Conservation (phyloP, 1,140 invertebrate species). For the Prorops nasuta region DNA sequence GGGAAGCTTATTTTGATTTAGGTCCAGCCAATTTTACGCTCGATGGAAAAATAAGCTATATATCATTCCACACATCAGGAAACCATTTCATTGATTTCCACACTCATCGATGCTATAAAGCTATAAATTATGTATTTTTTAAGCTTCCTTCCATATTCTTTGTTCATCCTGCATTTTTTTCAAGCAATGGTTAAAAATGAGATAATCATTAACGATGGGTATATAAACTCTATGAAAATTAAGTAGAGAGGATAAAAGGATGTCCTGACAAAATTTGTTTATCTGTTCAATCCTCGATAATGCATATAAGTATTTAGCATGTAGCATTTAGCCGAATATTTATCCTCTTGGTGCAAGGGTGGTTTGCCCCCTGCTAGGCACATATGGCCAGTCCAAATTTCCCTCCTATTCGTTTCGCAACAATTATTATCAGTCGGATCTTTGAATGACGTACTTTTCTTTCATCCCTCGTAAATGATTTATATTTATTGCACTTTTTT, state of each 20-base stretch:
- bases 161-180: no score
- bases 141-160: no score
- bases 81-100: no score
- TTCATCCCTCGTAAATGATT: constrained; percentile 26
- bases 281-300: neutral
- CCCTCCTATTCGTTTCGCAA: constrained; percentile 32
- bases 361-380: constrained; percentile 42
- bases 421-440: constrained; percentile 42
- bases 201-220: no score
- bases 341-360: no score
- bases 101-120: no score
- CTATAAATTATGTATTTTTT: no score
- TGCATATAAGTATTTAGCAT: constrained; percentile 19
- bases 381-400: constrained; percentile 48
- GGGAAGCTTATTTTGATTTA: constrained; percentile 19
- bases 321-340: constrained; percentile 40
- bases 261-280: no score
- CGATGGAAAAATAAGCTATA: constrained; percentile 27
- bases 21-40: constrained; percentile 30
- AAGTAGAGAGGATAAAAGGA: neutral
- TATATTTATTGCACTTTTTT: constrained; percentile 40
- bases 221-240: no score
- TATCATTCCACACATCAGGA: no score
- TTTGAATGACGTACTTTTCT: constrained; percentile 22
- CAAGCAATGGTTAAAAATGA: no score